phyloP scores from a whole-genome alignment of 1,140 invertebrate species.

The Arion vulgaris region DNA sequence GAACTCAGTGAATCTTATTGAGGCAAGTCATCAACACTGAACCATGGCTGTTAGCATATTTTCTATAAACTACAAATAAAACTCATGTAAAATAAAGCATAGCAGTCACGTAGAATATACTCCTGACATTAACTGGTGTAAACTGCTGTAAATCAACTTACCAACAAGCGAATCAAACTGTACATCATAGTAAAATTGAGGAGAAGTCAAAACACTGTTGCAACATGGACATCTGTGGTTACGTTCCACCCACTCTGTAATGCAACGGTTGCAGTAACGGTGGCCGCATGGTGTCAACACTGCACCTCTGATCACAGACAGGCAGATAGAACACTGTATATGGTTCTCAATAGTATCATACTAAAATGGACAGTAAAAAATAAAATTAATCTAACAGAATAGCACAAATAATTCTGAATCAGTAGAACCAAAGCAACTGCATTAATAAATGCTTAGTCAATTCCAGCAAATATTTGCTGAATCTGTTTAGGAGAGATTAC shows the following conservation, averaged over 20 bases:
- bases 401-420: too few species aligned
- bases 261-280: slow-evolving; percentile 64
- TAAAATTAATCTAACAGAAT: background rate
- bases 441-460: too few species aligned
- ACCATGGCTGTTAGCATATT: too few species aligned
- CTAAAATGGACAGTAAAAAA: slow-evolving; percentile 4
- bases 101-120: too few species aligned
- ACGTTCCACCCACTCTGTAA: slow-evolving; percentile 64
- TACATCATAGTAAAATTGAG: slow-evolving; percentile 57
- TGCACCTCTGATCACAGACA: slow-evolving; percentile 55
- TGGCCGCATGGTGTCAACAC: slow-evolving; percentile 64
- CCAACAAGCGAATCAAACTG: slow-evolving; percentile 66
- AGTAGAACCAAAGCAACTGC: too few species aligned
- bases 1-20: too few species aligned
- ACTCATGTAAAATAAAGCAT: too few species aligned
- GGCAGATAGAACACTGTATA: slow-evolving; percentile 66
- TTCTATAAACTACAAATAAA: too few species aligned
- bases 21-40: too few species aligned
- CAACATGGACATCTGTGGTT: slow-evolving; percentile 67
- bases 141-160: slow-evolving; percentile 47
- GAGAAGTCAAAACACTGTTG: slow-evolving; percentile 48
- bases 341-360: slow-evolving; percentile 49
- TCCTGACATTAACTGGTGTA: too few species aligned
- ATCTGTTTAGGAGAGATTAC: too few species aligned
- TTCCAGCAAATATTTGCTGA: too few species aligned